Conservation (phyloP, 2,113 vertebrate genomes). For the Eira barbara region DNA sequence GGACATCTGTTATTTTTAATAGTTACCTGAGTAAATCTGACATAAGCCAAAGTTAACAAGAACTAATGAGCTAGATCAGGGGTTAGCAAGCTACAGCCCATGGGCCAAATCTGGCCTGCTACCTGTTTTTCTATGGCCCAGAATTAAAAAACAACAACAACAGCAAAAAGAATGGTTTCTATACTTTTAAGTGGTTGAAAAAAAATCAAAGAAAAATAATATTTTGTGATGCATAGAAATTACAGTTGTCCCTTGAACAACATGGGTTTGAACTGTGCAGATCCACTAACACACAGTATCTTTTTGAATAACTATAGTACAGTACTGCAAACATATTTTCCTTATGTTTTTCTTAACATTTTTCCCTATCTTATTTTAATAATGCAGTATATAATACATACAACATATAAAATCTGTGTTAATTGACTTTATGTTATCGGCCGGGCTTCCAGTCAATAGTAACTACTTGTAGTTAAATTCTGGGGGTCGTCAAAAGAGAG, state of each 20-base stretch:
- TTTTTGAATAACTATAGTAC: neutral
- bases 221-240: neutral
- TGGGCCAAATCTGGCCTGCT: neutral
- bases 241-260: neutral
- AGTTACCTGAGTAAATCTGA: neutral
- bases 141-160: neutral
- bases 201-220: neutral
- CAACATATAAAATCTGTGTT: neutral
- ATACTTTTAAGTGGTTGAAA: neutral
- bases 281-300: neutral
- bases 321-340: neutral
- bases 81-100: neutral
- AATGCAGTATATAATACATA: neutral
- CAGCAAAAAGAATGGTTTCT: neutral
- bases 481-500: neutral
- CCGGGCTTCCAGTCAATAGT: neutral
- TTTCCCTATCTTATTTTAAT: neutral
- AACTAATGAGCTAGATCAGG: neutral
- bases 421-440: neutral
- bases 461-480: neutral
- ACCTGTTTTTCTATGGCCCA: neutral
- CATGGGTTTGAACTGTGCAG: neutral
- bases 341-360: neutral
- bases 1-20: neutral
- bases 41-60: neutral